A percentile compares a stretch with the other conserved stretches of the same genome.
These are phyloP conservation scores for Tricholaema leucomelas DNA, from an alignment of 2,113 vertebrate species.

Conservation along the genomic window DNA sequence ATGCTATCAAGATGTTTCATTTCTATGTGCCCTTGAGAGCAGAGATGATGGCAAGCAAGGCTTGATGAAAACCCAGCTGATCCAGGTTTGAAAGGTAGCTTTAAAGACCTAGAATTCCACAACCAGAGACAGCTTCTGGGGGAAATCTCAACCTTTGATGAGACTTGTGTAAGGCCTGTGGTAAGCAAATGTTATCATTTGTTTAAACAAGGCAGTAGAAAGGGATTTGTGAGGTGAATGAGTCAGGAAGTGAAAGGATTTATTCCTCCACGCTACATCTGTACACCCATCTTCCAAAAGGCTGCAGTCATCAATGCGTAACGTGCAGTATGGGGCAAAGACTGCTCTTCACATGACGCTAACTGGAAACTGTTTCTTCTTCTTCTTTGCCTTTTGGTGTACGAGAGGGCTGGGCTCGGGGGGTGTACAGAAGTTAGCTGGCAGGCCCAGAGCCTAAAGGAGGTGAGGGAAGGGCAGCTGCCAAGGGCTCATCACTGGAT, in stretches of 20 bases:
- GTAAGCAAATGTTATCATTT: not conserved
- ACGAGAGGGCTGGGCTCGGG: not conserved
- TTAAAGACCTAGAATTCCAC: not conserved
- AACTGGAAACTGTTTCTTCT: not conserved
- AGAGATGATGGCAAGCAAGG: too few relatives aligned
- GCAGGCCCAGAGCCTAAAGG: not conserved
- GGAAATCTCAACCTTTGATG: not conserved
- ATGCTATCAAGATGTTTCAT: not conserved
- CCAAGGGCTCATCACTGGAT: not conserved
- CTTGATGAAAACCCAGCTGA: not conserved
- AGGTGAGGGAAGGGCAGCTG: not conserved
- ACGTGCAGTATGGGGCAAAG: not conserved
- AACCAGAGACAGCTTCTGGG: not conserved
- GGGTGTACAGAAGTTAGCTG: not conserved
- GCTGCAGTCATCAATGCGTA: not conserved
- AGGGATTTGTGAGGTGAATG: not conserved
- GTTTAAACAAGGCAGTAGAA: not conserved
- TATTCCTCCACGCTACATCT: not conserved
- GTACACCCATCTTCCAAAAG: not conserved
- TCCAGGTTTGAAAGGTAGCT: not conserved
- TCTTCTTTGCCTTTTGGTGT: not conserved
- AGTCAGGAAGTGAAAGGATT: not conserved
- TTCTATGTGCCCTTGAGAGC: not conserved
- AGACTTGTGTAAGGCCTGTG: not conserved
- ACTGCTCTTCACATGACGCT: not conserved